These are phyloP conservation scores for Drosophila mettleri DNA, from an alignment of 2,888 invertebrate genomes.

Conservation along the genomic window DNA sequence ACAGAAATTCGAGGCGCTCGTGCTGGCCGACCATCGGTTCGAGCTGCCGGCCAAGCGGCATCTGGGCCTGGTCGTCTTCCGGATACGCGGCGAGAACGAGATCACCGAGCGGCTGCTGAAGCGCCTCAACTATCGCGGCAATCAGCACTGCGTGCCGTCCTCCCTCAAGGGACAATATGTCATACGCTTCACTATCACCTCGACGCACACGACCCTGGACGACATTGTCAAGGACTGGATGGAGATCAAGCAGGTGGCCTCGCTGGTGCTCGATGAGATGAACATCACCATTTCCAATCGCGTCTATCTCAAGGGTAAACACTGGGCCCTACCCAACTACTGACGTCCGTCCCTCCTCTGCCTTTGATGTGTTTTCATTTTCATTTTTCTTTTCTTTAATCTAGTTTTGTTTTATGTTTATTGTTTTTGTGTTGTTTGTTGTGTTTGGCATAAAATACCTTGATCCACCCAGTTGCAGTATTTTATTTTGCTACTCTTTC, in stretches of 20 bases:
- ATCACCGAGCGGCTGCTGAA: constrained; percentile 95
- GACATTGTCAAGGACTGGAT: constrained; percentile 94
- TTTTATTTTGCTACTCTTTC: constrained; percentile 2
- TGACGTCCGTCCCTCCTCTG: neutral
- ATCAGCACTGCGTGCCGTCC: constrained; percentile 97
- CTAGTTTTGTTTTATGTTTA: constrained; percentile 15
- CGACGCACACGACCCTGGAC: constrained; percentile 92
- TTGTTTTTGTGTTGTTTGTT: constrained; percentile 8
- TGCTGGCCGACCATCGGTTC: constrained; percentile 93
- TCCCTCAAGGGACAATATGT: constrained; percentile 95
- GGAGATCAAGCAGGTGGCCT: constrained; percentile 91
- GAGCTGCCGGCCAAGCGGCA: constrained; percentile 95
- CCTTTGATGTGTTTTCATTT: constrained; percentile 9
- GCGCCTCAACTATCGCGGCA: constrained; percentile 93
- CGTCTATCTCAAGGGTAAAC: constrained; percentile 91
- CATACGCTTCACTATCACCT: constrained; percentile 96
- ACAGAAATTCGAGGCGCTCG: constrained; percentile 94
- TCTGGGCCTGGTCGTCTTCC: constrained; percentile 95
- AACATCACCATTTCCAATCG: constrained; percentile 86
- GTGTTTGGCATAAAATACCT: constrained; percentile 50
- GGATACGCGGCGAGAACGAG: constrained; percentile 93
- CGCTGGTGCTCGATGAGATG: constrained; percentile 89
- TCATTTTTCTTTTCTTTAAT: constrained; percentile 1
- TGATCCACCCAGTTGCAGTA: constrained; percentile 44
- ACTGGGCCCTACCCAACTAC: constrained; percentile 60